A percentile compares a stretch with the other conserved stretches of the same genome.
phyloP scores from a whole-genome alignment of 1,140 invertebrate species.

The Adoxophyes honmai region DNA sequence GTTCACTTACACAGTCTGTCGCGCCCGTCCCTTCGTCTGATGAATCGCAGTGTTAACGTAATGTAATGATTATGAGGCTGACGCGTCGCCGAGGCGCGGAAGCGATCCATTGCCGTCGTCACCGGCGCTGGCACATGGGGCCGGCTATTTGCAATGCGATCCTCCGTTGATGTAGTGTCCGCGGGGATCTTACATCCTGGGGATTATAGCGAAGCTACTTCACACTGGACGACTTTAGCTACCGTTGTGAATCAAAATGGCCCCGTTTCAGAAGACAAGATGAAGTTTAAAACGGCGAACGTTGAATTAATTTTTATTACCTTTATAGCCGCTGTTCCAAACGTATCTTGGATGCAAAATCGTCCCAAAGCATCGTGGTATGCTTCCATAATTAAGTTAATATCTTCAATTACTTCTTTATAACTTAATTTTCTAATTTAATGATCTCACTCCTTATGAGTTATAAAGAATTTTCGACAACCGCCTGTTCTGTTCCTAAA shows the following conservation, averaged over 20 bases:
- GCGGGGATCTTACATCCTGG: slow-evolving; percentile 24
- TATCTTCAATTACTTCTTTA: no score
- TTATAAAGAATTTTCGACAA: background rate
- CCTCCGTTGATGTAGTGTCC: slow-evolving; percentile 47
- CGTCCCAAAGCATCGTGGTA: no score
- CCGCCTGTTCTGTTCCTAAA: background rate
- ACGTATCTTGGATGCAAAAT: no score
- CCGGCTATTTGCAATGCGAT: slow-evolving; percentile 42
- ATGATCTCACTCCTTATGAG: background rate
- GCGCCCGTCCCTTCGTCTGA: background rate
- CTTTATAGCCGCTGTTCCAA: no score
- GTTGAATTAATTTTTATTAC: no score
- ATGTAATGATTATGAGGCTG: slow-evolving; percentile 42
- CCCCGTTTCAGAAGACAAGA: no score
- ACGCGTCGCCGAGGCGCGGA: slow-evolving; percentile 44
- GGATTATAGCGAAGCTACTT: no score
- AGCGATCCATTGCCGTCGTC: slow-evolving; percentile 55
- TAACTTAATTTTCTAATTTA: background rate
- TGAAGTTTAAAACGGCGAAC: no score
- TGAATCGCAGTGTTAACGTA: slow-evolving; percentile 1
- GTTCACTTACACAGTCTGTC: background rate
- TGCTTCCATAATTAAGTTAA: no score
- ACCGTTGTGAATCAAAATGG: no score
- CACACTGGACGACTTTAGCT: no score
- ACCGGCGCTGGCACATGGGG: slow-evolving; percentile 42